phyloP scores from a whole-genome alignment of 2,113 vertebrate genomes.

The Phrynosoma platyrhinos region DNA sequence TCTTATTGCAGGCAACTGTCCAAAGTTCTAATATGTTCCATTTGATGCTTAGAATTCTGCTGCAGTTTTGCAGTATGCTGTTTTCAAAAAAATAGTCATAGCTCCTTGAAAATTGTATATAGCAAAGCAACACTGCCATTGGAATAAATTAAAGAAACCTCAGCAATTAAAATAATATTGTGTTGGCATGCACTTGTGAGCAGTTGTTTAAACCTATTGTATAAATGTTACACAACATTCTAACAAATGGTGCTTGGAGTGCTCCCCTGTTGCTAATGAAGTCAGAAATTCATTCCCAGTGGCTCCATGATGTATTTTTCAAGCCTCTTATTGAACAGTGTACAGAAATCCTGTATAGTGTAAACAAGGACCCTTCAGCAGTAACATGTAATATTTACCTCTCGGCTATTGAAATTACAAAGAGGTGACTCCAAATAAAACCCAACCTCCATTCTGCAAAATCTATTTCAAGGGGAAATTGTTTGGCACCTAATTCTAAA shows the following conservation, averaged over 20 bases:
- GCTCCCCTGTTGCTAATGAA: slow-evolving; percentile 56
- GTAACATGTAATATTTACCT: slow-evolving; percentile 50
- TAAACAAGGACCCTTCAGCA: slow-evolving; percentile 56
- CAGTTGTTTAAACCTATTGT: slow-evolving; percentile 44
- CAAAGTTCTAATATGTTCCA: neutral
- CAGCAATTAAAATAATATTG: slow-evolving; percentile 50
- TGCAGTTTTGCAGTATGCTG: slow-evolving; percentile 20
- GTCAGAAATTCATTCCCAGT: slow-evolving; percentile 47
- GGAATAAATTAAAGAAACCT: slow-evolving; percentile 33
- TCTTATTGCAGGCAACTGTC: neutral
- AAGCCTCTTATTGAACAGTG: slow-evolving; percentile 53
- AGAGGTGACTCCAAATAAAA: slow-evolving; percentile 59
- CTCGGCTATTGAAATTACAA: slow-evolving; percentile 58
- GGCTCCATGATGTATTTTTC: slow-evolving; percentile 54
- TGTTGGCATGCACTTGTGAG: slow-evolving; percentile 44
- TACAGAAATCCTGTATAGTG: slow-evolving; percentile 46
- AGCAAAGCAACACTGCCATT: slow-evolving; percentile 11
- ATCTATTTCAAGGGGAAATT: slow-evolving; percentile 41
- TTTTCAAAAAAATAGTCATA: neutral
- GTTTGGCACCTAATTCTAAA: slow-evolving; percentile 12
- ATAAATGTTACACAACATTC: slow-evolving; percentile 40
- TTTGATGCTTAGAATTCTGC: neutral
- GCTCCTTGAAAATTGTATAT: slow-evolving; percentile 8
- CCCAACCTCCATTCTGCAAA: slow-evolving; percentile 47
- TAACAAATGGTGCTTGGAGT: slow-evolving; percentile 41